phyloP scores from a whole-genome alignment of 2,888 invertebrate genomes.

The Sphaeridia pumilis region DNA sequence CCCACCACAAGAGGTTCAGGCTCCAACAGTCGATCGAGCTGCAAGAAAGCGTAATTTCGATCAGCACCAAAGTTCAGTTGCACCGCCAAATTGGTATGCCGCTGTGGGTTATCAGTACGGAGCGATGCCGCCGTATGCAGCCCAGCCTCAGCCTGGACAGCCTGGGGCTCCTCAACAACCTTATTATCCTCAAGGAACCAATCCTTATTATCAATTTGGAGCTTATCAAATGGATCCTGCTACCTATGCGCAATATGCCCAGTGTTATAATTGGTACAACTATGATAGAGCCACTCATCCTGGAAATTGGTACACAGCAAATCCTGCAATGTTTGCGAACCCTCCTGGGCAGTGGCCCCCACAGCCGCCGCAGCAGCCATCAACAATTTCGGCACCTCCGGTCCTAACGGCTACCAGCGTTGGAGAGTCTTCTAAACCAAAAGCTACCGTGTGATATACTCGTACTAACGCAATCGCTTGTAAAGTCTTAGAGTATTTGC shows the following conservation, averaged over 20 bases:
- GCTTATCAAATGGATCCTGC: too few species aligned
- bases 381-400: too few species aligned
- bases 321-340: neutral
- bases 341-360: too few species aligned
- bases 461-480: too few species aligned
- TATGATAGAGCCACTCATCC: constrained; percentile 1
- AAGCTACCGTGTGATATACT: too few species aligned
- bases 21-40: neutral
- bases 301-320: neutral
- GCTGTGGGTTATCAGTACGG: neutral
- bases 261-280: neutral
- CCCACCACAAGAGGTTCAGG: neutral
- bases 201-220: too few species aligned
- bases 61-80: neutral
- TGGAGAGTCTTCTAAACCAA: too few species aligned
- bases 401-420: too few species aligned
- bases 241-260: neutral
- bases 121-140: neutral
- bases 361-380: too few species aligned
- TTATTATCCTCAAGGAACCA: neutral
- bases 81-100: neutral
- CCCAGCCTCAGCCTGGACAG: neutral
- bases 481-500: too few species aligned
- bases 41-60: constrained; percentile 4
- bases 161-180: too few species aligned